A percentile compares a stretch with the other conserved stretches of the same genome.
These are phyloP conservation scores for Drosophila mojavensis DNA, from an alignment of 1,140 invertebrate genomes.

Conservation along the genomic window DNA sequence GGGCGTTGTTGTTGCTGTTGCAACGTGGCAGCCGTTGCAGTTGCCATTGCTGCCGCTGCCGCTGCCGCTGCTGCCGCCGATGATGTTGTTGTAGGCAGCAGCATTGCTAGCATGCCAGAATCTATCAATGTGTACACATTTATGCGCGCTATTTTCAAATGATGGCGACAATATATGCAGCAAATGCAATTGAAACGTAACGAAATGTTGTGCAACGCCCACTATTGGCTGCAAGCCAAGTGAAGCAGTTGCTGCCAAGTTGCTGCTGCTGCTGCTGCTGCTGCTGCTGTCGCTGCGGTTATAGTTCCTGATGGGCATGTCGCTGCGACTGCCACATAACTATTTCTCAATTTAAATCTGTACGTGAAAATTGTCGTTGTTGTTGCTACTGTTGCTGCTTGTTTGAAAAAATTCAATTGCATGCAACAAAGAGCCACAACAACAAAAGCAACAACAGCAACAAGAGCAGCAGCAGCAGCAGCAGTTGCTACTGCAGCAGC, in stretches of 20 bases:
- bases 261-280: constrained; percentile 22
- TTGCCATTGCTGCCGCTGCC: background rate
- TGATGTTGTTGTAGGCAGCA: constrained; percentile 9
- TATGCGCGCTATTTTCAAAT: constrained; percentile 44
- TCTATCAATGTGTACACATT: constrained; percentile 44
- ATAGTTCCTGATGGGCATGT: constrained; percentile 42
- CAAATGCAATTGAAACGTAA: constrained; percentile 78
- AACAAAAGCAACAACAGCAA: constrained; percentile 18
- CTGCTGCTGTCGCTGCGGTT: constrained; percentile 9
- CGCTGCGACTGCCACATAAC: constrained; percentile 55
- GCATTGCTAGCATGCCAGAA: constrained; percentile 64
- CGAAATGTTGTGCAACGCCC: constrained; percentile 73
- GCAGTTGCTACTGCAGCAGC: constrained; percentile 46
- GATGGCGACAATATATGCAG: constrained; percentile 74
- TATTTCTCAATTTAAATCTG: constrained; percentile 80
- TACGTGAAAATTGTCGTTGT: constrained; percentile 71
- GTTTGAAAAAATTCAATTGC: constrained; percentile 76
- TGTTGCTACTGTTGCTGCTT: constrained; percentile 46
- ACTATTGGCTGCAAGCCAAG: constrained; percentile 51
- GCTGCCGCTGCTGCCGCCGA: background rate
- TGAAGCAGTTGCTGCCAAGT: constrained; percentile 4
- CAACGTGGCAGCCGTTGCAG: constrained; percentile 6
- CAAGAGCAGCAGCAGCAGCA: constrained; percentile 38
- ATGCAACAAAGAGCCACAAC: constrained; percentile 72
- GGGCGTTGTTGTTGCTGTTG: constrained; percentile 50